Evolutionary conservation across 2,113 vertebrate genomes (phyloP), one percentile per base, ranked within the genome.

Genomic region (Smithornis capensis): DNA sequence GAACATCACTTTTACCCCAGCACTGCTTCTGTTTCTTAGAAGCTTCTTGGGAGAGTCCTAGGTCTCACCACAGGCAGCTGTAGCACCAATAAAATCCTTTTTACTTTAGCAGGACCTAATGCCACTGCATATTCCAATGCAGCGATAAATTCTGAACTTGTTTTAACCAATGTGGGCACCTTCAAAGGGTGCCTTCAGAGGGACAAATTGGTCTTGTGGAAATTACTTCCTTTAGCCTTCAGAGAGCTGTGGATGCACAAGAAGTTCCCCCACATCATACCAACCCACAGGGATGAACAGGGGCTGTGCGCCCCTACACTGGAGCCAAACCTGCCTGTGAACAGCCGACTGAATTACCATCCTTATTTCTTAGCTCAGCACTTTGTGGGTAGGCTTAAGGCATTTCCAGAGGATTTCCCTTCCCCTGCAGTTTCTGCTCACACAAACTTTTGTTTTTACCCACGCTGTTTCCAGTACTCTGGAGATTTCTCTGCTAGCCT

Each of bases 331-430:
- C n/a, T 68, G 77, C 68, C 45, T 56, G 56, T 18, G 10, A 82
- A 22, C 22, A 75, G 83, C 69, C 2, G 16, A 79, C 27, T n/a
- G 35, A 87, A 91, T 92, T 89, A 79, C 57, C 85, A 56, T 92
- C 23, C 22, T 56, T 76, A 28, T 82, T 79, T 75, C 91, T 89
- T 78, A 92, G 70, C 89, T 96, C 91, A 87, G 89, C 81, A 85
- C 27, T 85, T 91, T 80, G 42, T 27, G 27, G 45, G 45, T 52
- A 92, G 67, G 74, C 70, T 91, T 62, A 91, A 90, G 88, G 87
- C 74, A 69, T 79, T 95, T 89, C 79, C 77, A 85, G 81, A 89
- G 89, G 89, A 95, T 91, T 95, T 87, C 92, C 89, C 74, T 94
- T 89, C 44, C 40, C 74, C 69, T 85, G 84, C 92, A 89, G 85